Base-by-base conservation (phyloP, 2,113 vertebrate species). In the Motacilla tschutschensis region DNA sequence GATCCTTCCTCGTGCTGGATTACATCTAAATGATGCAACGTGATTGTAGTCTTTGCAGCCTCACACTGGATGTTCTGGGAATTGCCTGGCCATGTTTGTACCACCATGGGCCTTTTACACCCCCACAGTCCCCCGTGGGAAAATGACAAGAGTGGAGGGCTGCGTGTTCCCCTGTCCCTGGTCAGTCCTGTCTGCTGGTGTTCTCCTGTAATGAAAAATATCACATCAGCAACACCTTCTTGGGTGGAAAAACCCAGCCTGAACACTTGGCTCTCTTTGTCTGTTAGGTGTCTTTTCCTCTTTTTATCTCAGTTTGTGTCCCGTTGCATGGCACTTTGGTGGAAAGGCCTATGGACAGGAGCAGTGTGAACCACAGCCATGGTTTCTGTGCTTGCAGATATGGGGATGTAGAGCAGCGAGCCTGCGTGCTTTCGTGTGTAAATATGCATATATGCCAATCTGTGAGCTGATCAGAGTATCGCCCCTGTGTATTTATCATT, bases 371-470 rank as follows among this genome's bases (percentile, higher is more conserved):
- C 16, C 38, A 38, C 2, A 73, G 54, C 63, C 43, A 5, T 6
- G 19, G n/a, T 11, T 65, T 72, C 41, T 48, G 33, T 53, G 66
- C 8, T 11, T 33, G 58, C 50, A 75, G 35, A 19, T 17, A 8
- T 2, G 2, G 25, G 16, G 28, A n/a, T 31, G 25, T 7, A 17
- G 1, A 8, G 43, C 17, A 33, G 26, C 22, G 62, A 5, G 15
- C 26, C 6, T 25, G 47, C 0, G 0, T 29, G 75, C 63, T 50
- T 79, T 31, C 0, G 0, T 28, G 41, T 48, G 10, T 25, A 70
- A 28, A 26, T 41, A 43, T 11, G 41, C 3, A 0, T 13, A 9
- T 48, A 77, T 67, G 65, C 48, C 80, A 71, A 64, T 12, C 15
- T 9, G 25, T 2, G 9, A 83, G 53, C 28, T 41, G 57, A 59